Conservation (phyloP, 1,140 invertebrate species). For the Adoxophyes honmai region DNA sequence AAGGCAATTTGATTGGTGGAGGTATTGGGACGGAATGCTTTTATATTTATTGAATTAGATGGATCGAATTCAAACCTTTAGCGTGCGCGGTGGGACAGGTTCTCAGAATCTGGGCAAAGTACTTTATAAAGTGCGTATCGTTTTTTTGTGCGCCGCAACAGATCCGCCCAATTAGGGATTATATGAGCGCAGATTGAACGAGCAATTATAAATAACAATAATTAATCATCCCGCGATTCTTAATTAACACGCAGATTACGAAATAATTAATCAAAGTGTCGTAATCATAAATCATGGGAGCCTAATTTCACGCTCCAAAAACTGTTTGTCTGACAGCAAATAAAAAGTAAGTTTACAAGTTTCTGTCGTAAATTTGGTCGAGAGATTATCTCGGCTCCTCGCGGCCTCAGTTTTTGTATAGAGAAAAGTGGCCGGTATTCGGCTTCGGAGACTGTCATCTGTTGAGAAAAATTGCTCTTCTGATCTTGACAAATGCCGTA, state of each 20-base stretch:
- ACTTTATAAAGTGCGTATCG: too few relatives aligned
- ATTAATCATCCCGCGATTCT: slow-evolving; percentile 4
- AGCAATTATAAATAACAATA: not conserved
- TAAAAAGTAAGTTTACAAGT: not conserved
- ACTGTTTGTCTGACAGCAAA: not conserved
- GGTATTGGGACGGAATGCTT: not conserved
- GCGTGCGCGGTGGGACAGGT: too few relatives aligned
- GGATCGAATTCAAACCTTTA: not conserved
- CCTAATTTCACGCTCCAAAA: slow-evolving; percentile 1
- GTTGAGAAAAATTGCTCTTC: slow-evolving; percentile 12
- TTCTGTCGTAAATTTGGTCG: slow-evolving; percentile 3
- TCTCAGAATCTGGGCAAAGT: too few relatives aligned
- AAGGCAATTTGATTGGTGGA: not conserved
- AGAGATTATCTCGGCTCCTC: slow-evolving; percentile 3
- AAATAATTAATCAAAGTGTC: slow-evolving; percentile 1
- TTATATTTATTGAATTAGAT: slow-evolving; percentile 14
- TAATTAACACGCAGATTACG: slow-evolving; percentile 9
- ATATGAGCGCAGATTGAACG: too few relatives aligned
- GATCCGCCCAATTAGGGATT: too few relatives aligned
- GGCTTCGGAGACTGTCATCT: slow-evolving; percentile 9
- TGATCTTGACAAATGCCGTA: slow-evolving; percentile 9
- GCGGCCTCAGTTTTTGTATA: slow-evolving; percentile 4
- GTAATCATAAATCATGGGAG: not conserved
- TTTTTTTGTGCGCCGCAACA: too few relatives aligned
- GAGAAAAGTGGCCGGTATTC: slow-evolving; percentile 11